Base-by-base conservation (phyloP, 2,797 vertebrate genomes). In the Catharus ustulatus region DNA sequence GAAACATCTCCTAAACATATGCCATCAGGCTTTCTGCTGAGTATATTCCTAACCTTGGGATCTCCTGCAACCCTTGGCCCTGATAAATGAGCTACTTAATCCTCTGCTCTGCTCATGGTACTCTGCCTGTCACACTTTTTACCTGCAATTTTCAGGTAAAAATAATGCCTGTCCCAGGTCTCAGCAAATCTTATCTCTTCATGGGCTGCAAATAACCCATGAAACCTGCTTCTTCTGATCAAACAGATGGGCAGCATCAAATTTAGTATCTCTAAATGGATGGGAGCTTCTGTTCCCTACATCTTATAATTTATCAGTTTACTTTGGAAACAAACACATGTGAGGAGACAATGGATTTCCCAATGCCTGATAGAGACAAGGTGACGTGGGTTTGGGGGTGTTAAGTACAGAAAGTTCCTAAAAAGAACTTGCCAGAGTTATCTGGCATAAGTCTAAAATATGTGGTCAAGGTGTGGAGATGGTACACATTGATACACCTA, bases 171-270 rank as follows among this genome's bases (percentile, higher is more conserved):
- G 24, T 63, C 78, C 75, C 64, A 79, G 55, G 46, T 22, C 59
- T 84, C 84, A 82, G 36, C 63, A 93, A 89, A 76, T 22, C 45
- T 51, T 61, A 7, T 61, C 43, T 89, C 43, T 59, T 62, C 23
- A 14, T 13, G 57, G 55, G 29, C 81, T 87, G 51, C 84, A 95
- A 92, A 94, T 69, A 95, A 69, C 34, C 66, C 29, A 32, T 18
- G 38, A 89, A 92, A 90, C 81, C 71, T 82, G 55, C 48, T 84
- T 80, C 69, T 84, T 76, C 57, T 71, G 30, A 76, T 81, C 51
- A 57, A 87, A 45, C 77, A 94, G 90, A 95, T 85, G 84, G 89
- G 27, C 20, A 64, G 48, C 61, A 93, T 73, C 42, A 46, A 84
- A 85, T 93, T 87, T 85, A 89, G 81, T 43, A 80, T 72, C 80